Base-by-base conservation (phyloP, 2,888 invertebrate species). In the Tiliacea citrago region DNA sequence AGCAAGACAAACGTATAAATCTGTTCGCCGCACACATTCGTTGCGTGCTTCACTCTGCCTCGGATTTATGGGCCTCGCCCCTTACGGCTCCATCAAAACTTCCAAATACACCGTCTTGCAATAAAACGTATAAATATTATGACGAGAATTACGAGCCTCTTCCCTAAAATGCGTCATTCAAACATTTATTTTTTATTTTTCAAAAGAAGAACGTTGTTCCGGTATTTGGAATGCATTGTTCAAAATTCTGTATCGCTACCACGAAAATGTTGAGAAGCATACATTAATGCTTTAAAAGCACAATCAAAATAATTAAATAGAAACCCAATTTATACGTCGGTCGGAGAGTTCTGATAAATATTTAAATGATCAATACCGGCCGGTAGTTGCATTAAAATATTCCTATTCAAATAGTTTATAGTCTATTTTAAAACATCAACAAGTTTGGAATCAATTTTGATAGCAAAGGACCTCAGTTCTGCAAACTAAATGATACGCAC, bases 1-100 rank as follows among this genome's bases (percentile, higher is more conserved):
- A 88, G 88, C 91, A 91, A 92, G 92, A 92, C 91, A 92, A 89
- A 91, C 92, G 90, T 91, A 93, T 93, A 94, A 94, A 94, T 94
- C 92, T 91, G 90, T 86, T 88, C 85, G 86, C 91, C 91, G 90
- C 92, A 92, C 90, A 92, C 91, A 92, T 92, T 91, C 90, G 91
- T 93, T 93, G 93, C 93, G 92, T 94, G 91, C 89, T 90, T 89
- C 89, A 89, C 89, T 89, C 91, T 89, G 90, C 86, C 90, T 91
- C 88, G 76, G 81, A 94, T 94, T 94, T 94, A 94, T 94, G 90
- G 88, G 85, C 86, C 85, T 88, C 88, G 84, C 87, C 90, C 89
- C 90, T 92, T 88, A 91, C 88, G 84, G 86, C 89, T 90, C 90
- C 88, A 91, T 92, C 91, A 90, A 91, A 93, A 91, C 90, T 91